A percentile compares a stretch with the other conserved stretches of the same genome.
These are phyloP conservation scores for Enteromius trimaculatus DNA, from an alignment of 2,797 vertebrate genomes.

Conservation along the genomic window DNA sequence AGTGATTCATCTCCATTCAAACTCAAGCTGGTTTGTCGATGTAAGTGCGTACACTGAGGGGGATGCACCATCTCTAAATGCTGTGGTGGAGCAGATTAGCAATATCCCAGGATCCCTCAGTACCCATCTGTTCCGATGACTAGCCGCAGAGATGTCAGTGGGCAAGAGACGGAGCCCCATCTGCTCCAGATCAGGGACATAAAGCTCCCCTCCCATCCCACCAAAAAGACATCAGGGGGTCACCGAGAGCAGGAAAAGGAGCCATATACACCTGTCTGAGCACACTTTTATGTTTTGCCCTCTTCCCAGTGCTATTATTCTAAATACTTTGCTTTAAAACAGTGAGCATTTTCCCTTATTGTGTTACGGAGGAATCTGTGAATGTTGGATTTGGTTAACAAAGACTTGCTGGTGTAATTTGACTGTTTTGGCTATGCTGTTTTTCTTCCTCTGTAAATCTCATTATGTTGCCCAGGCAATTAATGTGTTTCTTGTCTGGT, in stretches of 20 bases:
- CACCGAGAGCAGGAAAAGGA: constrained; percentile 13
- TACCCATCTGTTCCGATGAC: constrained; percentile 73
- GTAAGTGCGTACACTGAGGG: constrained; percentile 53
- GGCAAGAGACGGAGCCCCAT: constrained; percentile 66
- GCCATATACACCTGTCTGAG: constrained; percentile 32
- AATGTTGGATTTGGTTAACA: constrained; percentile 22
- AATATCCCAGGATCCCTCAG: constrained; percentile 68
- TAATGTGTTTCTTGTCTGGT: constrained; percentile 31
- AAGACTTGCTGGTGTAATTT: constrained; percentile 11
- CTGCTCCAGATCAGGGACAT: constrained; percentile 63
- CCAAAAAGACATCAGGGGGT: constrained; percentile 38
- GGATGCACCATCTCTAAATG: constrained; percentile 52
- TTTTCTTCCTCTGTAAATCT: constrained; percentile 31
- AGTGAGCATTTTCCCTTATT: neutral
- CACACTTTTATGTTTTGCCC: neutral
- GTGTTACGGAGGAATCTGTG: neutral
- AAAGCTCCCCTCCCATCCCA: constrained; percentile 15
- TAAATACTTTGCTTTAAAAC: neutral
- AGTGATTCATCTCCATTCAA: constrained; percentile 22
- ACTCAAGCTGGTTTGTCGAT: constrained; percentile 37
- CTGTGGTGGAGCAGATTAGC: constrained; percentile 73
- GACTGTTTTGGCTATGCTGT: neutral
- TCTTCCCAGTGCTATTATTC: neutral
- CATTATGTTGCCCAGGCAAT: constrained; percentile 39
- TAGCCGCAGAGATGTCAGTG: constrained; percentile 53